Evolutionary conservation across 1,140 invertebrate species (phyloP).

Genomic region (Lordiphosa clarofinis): DNA sequence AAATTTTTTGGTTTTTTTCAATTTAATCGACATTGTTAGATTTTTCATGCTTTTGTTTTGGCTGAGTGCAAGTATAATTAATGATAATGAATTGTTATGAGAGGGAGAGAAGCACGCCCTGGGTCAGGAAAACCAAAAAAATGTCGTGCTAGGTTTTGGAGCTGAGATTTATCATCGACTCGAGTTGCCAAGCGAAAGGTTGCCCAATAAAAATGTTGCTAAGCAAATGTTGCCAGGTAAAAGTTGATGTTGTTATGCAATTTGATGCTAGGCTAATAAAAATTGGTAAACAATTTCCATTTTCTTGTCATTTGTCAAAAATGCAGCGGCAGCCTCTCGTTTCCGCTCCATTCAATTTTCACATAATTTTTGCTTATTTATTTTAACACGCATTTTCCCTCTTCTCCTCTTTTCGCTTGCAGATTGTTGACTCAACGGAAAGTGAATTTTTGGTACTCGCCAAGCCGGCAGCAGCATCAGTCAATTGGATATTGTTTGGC

Average conservation of each 20-base stretch:
- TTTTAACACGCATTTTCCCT: conserved; percentile 39
- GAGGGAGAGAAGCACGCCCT: conserved; percentile 35
- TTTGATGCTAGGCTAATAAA: conserved; percentile 46
- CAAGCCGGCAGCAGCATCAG: background rate
- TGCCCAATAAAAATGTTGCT: conserved; percentile 46
- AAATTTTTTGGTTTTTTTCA: conserved; percentile 57
- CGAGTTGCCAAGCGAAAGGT: conserved; percentile 55
- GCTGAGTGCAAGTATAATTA: conserved; percentile 71
- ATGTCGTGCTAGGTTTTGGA: conserved; percentile 51
- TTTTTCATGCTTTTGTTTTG: conserved; percentile 57
- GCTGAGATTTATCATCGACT: conserved; percentile 53
- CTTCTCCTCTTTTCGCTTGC: conserved; percentile 11
- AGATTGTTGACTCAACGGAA: conserved; percentile 5
- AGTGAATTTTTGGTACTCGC: conserved; percentile 17
- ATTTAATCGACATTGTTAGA: conserved; percentile 65
- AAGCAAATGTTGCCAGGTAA: conserved; percentile 60
- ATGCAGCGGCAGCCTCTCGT: conserved; percentile 1
- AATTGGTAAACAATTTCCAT: conserved; percentile 41
- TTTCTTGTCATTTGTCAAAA: conserved; percentile 56
- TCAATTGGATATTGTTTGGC: conserved; percentile 9
- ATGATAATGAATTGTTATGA: conserved; percentile 76
- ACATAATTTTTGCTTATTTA: conserved; percentile 27
- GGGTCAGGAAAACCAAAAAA: conserved; percentile 18
- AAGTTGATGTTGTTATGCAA: conserved; percentile 63
- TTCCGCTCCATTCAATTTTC: conserved; percentile 44